Percentiles rank a stretch among this genome's conserved stretches.
These are phyloP conservation scores for Chrysaora quinquecirrha DNA, from an alignment of 30 jellyfish, hydroid and myxozoan genomes.

Conservation along the genomic window DNA sequence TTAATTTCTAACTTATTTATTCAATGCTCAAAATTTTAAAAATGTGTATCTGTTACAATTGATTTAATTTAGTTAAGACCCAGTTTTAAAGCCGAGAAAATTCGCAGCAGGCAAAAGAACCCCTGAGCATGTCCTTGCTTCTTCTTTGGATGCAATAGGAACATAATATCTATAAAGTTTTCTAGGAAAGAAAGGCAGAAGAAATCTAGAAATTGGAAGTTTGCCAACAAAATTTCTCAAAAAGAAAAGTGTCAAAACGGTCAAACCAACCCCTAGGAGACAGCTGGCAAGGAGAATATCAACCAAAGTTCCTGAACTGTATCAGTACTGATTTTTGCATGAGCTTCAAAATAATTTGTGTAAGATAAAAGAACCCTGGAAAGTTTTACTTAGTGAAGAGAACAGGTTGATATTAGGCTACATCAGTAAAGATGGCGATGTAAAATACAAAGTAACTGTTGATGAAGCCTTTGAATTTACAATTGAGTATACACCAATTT, in stretches of 20 bases:
- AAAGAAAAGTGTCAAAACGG: conserved; percentile 18
- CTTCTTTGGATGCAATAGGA: too few relatives aligned
- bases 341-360: conserved; percentile 39
- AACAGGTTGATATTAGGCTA: conserved; percentile 12
- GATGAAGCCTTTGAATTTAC: conserved; percentile 62
- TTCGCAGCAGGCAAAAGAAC: too few relatives aligned
- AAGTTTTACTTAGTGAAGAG: conserved; percentile 28
- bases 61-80: too few relatives aligned
- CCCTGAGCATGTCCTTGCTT: too few relatives aligned
- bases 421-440: conserved; percentile 58
- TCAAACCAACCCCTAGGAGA: conserved; percentile 23
- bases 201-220: conserved; percentile 22
- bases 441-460: conserved; percentile 24
- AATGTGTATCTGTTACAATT: too few relatives aligned
- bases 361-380: conserved; percentile 56
- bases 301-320: conserved; percentile 43
- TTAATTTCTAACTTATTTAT: too few relatives aligned
- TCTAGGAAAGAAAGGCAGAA: conserved; percentile 40
- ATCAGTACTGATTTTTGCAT: conserved; percentile 39
- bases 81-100: too few relatives aligned
- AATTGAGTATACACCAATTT: too few relatives aligned
- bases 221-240: conserved; percentile 39
- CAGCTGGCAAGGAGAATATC: conserved; percentile 15
- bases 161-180: conserved; percentile 8
- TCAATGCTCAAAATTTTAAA: too few relatives aligned